Evolutionary conservation across 2,888 invertebrate species (phyloP).

Genomic region (Drosophila maculinotata): DNA sequence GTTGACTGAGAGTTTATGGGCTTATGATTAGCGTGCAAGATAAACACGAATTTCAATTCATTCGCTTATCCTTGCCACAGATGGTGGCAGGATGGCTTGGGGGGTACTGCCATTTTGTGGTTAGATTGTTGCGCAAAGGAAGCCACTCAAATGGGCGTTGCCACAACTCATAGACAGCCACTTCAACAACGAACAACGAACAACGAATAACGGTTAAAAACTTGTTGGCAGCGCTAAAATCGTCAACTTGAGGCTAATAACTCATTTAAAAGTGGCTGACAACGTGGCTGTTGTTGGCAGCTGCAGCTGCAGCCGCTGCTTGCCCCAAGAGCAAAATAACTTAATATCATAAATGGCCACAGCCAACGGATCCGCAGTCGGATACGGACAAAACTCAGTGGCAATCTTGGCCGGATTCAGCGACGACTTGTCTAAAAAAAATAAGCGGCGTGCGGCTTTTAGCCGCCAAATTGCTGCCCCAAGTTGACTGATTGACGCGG

Average conservation of each 20-base stretch:
- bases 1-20: conserved; percentile 18
- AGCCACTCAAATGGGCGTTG: conserved; percentile 67
- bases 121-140: conserved; percentile 34
- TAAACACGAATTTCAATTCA: conserved; percentile 58
- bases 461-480: conserved; percentile 69
- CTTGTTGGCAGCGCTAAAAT: conserved; percentile 64
- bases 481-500: conserved; percentile 70
- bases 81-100: neutral
- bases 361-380: conserved; percentile 42
- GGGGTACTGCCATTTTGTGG: conserved; percentile 43
- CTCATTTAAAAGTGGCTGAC: conserved; percentile 76
- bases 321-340: conserved; percentile 83
- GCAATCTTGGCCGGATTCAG: conserved; percentile 19
- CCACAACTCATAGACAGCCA: conserved; percentile 48
- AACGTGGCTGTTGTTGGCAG: conserved; percentile 38
- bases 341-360: conserved; percentile 84
- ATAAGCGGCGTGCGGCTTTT: conserved; percentile 47
- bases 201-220: no score
- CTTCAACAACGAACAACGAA: no score
- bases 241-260: conserved; percentile 76
- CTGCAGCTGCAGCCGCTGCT: conserved; percentile 52
- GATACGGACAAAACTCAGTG: conserved; percentile 3
- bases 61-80: neutral
- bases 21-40: conserved; percentile 77
- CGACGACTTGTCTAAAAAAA: conserved; percentile 42